phyloP scores from a whole-genome alignment of 2,888 invertebrate genomes.

The Heliconius hortense region DNA sequence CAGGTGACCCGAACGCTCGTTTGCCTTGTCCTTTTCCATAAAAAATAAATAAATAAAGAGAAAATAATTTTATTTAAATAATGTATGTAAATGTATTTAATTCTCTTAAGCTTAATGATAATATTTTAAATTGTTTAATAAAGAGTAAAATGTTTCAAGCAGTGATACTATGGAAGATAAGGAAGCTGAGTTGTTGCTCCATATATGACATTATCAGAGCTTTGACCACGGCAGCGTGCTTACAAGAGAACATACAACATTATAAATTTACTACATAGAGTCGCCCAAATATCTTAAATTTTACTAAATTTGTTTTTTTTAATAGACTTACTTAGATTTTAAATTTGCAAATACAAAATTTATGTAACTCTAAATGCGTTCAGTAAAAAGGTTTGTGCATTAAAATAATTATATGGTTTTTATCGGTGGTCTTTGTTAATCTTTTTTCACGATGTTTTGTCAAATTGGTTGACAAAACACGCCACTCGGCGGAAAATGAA shows the following conservation, averaged over 20 bases:
- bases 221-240: conserved; percentile 29
- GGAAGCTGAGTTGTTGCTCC: conserved; percentile 10
- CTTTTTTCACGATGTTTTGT: too few relatives aligned
- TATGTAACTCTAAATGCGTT: neutral
- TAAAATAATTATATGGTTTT: too few relatives aligned
- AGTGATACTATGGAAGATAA: conserved; percentile 2
- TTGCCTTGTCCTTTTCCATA: too few relatives aligned
- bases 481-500: too few relatives aligned
- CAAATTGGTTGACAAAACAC: too few relatives aligned
- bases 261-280: conserved; percentile 12
- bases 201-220: conserved; percentile 29
- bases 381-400: too few relatives aligned
- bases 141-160: neutral
- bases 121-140: conserved; percentile 8
- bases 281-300: neutral
- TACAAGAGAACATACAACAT: conserved; percentile 14
- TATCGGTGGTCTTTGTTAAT: too few relatives aligned
- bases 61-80: too few relatives aligned
- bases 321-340: neutral
- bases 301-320: neutral
- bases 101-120: neutral
- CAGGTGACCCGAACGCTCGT: too few relatives aligned
- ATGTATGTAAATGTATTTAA: too few relatives aligned
- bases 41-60: too few relatives aligned
- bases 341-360: neutral